Base-by-base conservation (phyloP, 2,888 invertebrate genomes). In the Labia minor region DNA sequence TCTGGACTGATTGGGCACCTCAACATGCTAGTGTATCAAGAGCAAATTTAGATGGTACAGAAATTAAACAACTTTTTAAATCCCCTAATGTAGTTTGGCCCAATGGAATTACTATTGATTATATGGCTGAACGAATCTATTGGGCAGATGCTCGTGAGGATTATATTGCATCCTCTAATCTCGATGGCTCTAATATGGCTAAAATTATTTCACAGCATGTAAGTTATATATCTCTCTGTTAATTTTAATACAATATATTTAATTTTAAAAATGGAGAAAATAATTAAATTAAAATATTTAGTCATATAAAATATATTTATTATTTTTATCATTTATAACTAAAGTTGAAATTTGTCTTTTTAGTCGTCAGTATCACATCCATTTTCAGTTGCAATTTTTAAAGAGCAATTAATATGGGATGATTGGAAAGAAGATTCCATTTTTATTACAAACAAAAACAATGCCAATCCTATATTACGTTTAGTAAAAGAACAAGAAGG, bases 1-100 rank as follows among this genome's bases (percentile, higher is more conserved):
- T 90, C 76, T 92, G 92, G 90, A 91, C 92, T 0, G 94, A 95
- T 75, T 93, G 92, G 92, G 88, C 90, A 2, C 81, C 83, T 1
- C 81, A 81, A n/a, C 83, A 84, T 70, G 91, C 93, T 0, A 86
- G 88, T 0, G 86, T 95, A 6, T 88, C 87, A 6, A 81, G 91
- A 65, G 87, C 92, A 0, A 86, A 88, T 74, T 80, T 93, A 69
- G 92, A 93, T 74, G 94, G 94, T 0, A 81, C 81, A 0, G 81
- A 88, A 69, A 82, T 86, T 0, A 83, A 82, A 71, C 83, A 80
- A 69, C 76, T 90, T 67, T 88, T 89, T 72, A 81, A 81, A 0
- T 83, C 82, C 67, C 83, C 85, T 0, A 80, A 81, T 63, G 89
- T 94, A 0, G 84, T 86, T 71, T 92, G 92, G 92, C 93, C 93